Conservation (phyloP, 2,113 vertebrate species). For the Bujurquina vittata region DNA sequence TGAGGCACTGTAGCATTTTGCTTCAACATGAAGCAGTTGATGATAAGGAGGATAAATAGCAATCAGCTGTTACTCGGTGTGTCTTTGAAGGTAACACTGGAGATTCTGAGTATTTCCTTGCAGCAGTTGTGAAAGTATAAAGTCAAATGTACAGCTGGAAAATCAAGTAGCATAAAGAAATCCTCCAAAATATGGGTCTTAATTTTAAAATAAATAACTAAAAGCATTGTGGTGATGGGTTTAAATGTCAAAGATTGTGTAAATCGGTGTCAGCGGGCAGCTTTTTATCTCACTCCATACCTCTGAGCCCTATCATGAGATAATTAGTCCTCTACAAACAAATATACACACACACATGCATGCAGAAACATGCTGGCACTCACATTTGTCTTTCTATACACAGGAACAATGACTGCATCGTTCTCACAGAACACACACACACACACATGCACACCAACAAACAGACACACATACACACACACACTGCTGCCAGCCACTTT, state of each 20-base stretch:
- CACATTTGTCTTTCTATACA: slow-evolving; percentile 56
- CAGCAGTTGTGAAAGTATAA: slow-evolving; percentile 15
- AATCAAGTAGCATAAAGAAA: slow-evolving; percentile 5
- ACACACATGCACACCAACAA: slow-evolving; percentile 16
- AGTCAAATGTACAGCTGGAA: slow-evolving; percentile 49
- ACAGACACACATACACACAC: slow-evolving; percentile 31
- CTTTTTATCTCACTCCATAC: slow-evolving; percentile 61
- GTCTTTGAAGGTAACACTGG: slow-evolving; percentile 5
- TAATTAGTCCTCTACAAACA: slow-evolving; percentile 51
- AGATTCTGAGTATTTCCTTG: slow-evolving; percentile 8
- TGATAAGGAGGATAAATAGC: slow-evolving; percentile 12
- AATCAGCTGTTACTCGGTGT: slow-evolving; percentile 26
- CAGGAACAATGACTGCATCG: slow-evolving; percentile 51
- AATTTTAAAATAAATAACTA: neutral
- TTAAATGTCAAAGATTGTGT: slow-evolving; percentile 18
- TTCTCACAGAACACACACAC: slow-evolving; percentile 20
- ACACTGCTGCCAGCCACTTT: slow-evolving; percentile 70
- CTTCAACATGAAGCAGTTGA: slow-evolving; percentile 38
- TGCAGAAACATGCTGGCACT: slow-evolving; percentile 63
- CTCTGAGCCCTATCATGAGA: slow-evolving; percentile 66
- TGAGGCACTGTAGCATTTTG: slow-evolving; percentile 41
- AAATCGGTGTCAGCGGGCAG: slow-evolving; percentile 48
- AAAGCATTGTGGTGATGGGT: neutral
- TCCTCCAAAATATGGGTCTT: neutral
- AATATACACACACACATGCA: slow-evolving; percentile 49